Evolutionary conservation across 1,140 invertebrate species (phyloP), one percentile per base, ranked within the genome.

Genomic region (Megalopta genalis): DNA sequence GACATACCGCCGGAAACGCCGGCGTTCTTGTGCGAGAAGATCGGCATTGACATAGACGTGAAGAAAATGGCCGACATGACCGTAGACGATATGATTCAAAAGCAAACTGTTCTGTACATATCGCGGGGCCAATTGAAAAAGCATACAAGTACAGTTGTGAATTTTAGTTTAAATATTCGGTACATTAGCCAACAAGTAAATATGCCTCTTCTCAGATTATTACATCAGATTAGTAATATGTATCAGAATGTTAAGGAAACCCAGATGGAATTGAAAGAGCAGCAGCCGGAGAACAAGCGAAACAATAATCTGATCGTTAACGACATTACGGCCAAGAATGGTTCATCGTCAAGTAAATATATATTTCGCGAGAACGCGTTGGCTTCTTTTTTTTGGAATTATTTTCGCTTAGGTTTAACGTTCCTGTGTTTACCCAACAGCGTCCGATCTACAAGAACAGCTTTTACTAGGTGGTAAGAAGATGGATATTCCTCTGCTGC

Each of bases 221-320:
- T 99, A 57, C 98, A 99, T 94, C 98, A 99, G 93, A 98, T 99
- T 83, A 97, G 96, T 83, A 98, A 98, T 81, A 99, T 99, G 97
- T 98, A 99, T 93, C 97, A 98, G 92, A 99, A 99, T 93, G 97
- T 99, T 7, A 98, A 98, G 88, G 97, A 98, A 88, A 99, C 98
- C 2, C 97, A 98, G 90, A 96, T 96, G 87, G 98, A 98, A 86
- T 93, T 99, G 66, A 96, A 95, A 87, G 96, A 95, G 81, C 96
- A 96, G 82, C 95, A 95, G 42, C 89, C 90, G 27, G 89, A 94
- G 25, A 88, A 90, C 59, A 93, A 94, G 85, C 90, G 92, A 78
- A 90, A 93, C 68, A 90, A 91, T 82, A 93, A 93, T 91, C 91
- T 87, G 86, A 90, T 87, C 78, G 92, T 88, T 14, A 90, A 87